Base-by-base conservation (phyloP, 1,140 invertebrate species). In the Aethina tumida region DNA sequence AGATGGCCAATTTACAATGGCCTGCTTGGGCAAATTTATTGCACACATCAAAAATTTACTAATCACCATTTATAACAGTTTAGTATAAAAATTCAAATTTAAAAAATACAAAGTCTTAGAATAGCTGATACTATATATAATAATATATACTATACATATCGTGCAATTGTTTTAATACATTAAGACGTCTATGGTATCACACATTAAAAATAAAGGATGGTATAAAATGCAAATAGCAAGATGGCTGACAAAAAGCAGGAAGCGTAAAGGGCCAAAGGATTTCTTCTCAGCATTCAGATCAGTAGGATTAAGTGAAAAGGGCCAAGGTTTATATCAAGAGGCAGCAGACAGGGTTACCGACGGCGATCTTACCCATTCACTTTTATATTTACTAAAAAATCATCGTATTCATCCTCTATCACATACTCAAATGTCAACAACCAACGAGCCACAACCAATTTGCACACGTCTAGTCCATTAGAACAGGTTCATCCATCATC, bases 61-160 rank as follows among this genome's bases (percentile, higher is more conserved):
- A 58, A 56, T 61, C 51, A 56, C 57, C 57, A 56, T 56, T 59
- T 56, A 56, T 59, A 62, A 62, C 58, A 62, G 58, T 59, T 62
- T 59, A 62, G 59, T 62, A 62, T 62, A 62, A 62, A 62, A 62
- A 60, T 62, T 62, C 58, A 62, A 62, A 62, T 62, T 62, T 59
- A 60, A 62, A 61, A 62, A 60, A 62, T 62, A 60, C 59, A 62
- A 59, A 60, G 56, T 59, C 56, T 60, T 55, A 60, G 54, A 62
- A 59, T 61, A 61, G 57, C 58, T 56, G 57, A 59, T 59, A 60
- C 55, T 60, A 59, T 55, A 52, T 56, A 53, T 56, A 53, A 47
- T 53, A n/a, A 60, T 49, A 43, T 58, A 60, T 55, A 57, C 54
- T 60, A 60, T 60, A 60, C 56, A 60, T 58, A 58, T 60, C 58